These are phyloP conservation scores for Dromius quadrimaculatus DNA, from an alignment of 2,888 invertebrate genomes.

Conservation along the genomic window DNA sequence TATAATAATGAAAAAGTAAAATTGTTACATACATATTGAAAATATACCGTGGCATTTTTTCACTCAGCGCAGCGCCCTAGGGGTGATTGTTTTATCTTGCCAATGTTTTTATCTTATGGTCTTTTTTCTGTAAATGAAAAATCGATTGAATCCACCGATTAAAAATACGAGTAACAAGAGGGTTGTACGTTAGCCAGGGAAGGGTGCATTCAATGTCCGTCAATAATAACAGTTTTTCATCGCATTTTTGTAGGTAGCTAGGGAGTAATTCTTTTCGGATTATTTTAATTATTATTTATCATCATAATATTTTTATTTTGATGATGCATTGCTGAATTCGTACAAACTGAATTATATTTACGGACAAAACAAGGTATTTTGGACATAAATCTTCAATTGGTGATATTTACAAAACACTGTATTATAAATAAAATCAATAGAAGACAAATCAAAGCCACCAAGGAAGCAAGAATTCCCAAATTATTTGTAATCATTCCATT, in stretches of 20 bases:
- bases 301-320: conserved; percentile 47
- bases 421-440: too few species aligned
- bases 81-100: conserved; percentile 34
- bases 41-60: too few species aligned
- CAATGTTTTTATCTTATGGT: conserved; percentile 37
- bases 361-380: conserved; percentile 12
- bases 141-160: conserved; percentile 44
- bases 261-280: conserved; percentile 43
- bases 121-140: conserved; percentile 44
- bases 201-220: conserved; percentile 30
- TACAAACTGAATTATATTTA: conserved; percentile 31
- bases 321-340: conserved; percentile 25
- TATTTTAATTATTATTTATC: conserved; percentile 51
- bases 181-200: conserved; percentile 33
- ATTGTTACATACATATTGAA: too few species aligned
- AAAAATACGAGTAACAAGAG: conserved; percentile 50
- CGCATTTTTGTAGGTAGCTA: conserved; percentile 45
- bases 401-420: conserved; percentile 5
- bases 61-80: not conserved
- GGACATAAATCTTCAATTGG: conserved; percentile 22
- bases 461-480: too few species aligned
- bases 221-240: conserved; percentile 51
- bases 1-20: too few species aligned
- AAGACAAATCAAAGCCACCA: too few species aligned
- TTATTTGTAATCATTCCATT: too few species aligned